A percentile compares a stretch with the other conserved stretches of the same genome.
These are phyloP conservation scores for Trichosurus vulpecula DNA, from an alignment of 2,797 vertebrate species.

Conservation along the genomic window DNA sequence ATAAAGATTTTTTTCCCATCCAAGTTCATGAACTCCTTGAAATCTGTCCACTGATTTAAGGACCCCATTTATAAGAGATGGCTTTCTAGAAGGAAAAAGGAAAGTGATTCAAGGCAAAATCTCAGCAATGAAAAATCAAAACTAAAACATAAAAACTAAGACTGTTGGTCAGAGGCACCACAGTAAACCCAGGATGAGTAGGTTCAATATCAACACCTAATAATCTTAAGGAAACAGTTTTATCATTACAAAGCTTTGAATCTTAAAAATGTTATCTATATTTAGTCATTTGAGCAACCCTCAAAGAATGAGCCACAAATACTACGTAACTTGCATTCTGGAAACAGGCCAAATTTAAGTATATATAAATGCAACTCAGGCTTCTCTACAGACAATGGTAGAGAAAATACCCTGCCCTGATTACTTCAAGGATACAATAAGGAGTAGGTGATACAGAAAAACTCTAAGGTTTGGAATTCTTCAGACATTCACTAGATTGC, in stretches of 20 bases:
- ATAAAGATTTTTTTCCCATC: not conserved
- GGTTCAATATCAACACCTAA: not conserved
- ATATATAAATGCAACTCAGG: not conserved
- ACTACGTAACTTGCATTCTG: not conserved
- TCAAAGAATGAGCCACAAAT: not conserved
- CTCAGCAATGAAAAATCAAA: not conserved
- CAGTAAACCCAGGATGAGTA: not conserved
- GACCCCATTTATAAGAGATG: too few species aligned
- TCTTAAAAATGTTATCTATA: not conserved
- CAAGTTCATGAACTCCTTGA: not conserved
- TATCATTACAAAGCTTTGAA: not conserved
- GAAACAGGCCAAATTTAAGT: not conserved
- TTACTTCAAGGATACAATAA: not conserved
- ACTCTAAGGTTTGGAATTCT: not conserved
- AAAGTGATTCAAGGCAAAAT: not conserved
- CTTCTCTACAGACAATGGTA: not conserved
- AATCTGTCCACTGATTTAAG: not conserved
- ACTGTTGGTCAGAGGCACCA: not conserved
- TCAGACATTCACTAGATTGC: too few species aligned
- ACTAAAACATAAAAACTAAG: not conserved
- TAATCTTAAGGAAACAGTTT: not conserved
- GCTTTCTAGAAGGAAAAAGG: not conserved
- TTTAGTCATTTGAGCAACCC: not conserved
- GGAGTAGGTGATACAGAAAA: not conserved
- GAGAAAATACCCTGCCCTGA: not conserved